These are phyloP conservation scores for Brachionus koreanus DNA, from an alignment of 1,140 invertebrate species.

Conservation along the genomic window DNA sequence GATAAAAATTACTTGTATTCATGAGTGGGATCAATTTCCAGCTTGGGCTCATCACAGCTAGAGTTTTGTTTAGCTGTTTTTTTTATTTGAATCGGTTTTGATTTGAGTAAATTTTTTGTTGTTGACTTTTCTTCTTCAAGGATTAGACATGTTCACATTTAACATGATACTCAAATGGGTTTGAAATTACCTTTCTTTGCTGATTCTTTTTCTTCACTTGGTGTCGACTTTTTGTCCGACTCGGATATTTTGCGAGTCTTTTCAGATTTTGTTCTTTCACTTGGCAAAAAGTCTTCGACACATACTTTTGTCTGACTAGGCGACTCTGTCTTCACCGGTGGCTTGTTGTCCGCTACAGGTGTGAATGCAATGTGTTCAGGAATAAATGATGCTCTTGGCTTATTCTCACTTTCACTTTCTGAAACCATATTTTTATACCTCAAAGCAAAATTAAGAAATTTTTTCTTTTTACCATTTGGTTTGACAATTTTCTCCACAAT, in stretches of 20 bases:
- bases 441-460: neutral
- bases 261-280: neutral
- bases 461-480: neutral
- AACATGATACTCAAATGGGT: neutral
- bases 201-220: neutral
- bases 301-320: neutral
- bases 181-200: constrained; percentile 2
- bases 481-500: constrained; percentile 7
- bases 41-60: neutral
- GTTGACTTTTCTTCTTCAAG: neutral
- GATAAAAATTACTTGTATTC: constrained; percentile 30
- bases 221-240: neutral
- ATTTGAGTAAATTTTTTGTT: neutral
- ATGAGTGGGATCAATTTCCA: constrained; percentile 23
- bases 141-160: neutral
- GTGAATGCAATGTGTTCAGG: constrained; percentile 8
- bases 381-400: neutral
- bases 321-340: neutral
- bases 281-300: constrained; percentile 27
- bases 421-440: neutral
- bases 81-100: neutral
- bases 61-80: neutral
- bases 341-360: neutral
- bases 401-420: neutral
- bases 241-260: constrained; percentile 5